A percentile compares a stretch with the other conserved stretches of the same genome.
phyloP scores from a whole-genome alignment of 2,113 vertebrate genomes.

The Urocynchramus pylzowi region DNA sequence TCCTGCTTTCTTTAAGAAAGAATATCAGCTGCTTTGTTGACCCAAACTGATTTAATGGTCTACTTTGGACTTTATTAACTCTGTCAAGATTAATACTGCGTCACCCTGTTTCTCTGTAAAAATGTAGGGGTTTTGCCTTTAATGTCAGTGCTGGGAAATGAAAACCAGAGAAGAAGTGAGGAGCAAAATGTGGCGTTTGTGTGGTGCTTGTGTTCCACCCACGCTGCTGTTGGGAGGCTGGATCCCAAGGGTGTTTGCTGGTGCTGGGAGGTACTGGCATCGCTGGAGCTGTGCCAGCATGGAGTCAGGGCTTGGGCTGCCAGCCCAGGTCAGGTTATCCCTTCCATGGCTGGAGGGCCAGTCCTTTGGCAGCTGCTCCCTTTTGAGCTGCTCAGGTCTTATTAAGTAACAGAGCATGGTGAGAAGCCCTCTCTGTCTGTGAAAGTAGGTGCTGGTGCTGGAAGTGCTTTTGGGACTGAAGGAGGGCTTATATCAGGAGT shows the following conservation, averaged over 20 bases:
- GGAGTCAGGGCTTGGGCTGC: background rate
- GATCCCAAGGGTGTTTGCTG: background rate
- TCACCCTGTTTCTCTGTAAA: background rate
- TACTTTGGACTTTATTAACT: background rate
- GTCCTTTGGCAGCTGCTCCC: background rate
- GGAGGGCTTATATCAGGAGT: background rate
- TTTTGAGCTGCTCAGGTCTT: background rate
- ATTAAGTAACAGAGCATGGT: background rate
- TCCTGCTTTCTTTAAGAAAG: background rate
- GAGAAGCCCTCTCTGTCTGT: background rate
- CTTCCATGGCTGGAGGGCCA: constrained; percentile 17
- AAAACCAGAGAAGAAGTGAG: background rate
- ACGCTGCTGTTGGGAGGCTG: background rate
- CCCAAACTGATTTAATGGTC: background rate
- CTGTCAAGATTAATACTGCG: background rate
- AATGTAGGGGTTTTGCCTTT: background rate
- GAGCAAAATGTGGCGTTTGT: accelerated
- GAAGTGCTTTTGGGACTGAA: background rate
- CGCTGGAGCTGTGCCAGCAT: background rate
- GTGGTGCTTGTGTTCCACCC: background rate
- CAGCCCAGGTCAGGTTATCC: background rate
- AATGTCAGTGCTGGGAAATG: background rate
- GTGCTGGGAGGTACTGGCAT: background rate
- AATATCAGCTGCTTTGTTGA: background rate
- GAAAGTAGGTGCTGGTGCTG: background rate